Conservation (phyloP, 1,140 invertebrate genomes). For the Scaptomyza graminum region DNA sequence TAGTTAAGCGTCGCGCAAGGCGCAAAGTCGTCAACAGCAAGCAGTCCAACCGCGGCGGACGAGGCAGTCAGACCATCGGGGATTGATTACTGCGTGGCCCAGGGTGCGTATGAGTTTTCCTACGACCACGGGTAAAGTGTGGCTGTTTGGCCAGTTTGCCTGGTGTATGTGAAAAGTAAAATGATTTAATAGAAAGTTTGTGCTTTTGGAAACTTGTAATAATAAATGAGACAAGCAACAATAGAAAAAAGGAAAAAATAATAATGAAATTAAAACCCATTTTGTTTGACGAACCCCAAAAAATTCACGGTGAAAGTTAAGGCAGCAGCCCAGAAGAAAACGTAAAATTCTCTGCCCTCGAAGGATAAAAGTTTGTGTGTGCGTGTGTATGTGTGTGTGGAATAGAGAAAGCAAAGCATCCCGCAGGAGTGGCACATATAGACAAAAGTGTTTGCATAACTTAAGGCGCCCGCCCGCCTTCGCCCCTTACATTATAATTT, state of each 20-base stretch:
- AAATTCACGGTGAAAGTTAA: conserved; percentile 37
- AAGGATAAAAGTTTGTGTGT: conserved; percentile 54
- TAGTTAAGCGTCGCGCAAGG: conserved; percentile 59
- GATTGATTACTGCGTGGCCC: conserved; percentile 27
- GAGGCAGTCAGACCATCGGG: too few relatives aligned
- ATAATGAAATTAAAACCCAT: conserved; percentile 23
- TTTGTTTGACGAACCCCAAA: conserved; percentile 1
- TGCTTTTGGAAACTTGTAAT: conserved; percentile 44
- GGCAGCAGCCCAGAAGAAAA: conserved; percentile 14
- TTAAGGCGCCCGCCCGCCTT: conserved; percentile 54
- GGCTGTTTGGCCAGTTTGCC: not conserved
- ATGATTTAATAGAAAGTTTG: conserved; percentile 34
- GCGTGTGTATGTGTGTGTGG: conserved; percentile 39
- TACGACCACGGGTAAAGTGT: conserved; percentile 8
- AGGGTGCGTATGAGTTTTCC: conserved; percentile 58
- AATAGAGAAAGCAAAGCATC: conserved; percentile 79
- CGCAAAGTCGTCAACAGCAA: conserved; percentile 55
- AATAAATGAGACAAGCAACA: conserved; percentile 4
- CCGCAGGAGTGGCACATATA: conserved; percentile 71
- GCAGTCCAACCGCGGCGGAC: conserved; percentile 11
- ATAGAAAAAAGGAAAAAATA: conserved; percentile 4
- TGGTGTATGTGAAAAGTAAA: conserved; percentile 21
- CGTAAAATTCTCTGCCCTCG: conserved; percentile 21
- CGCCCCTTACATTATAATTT: conserved; percentile 51
- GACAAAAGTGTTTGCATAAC: conserved; percentile 76